These are phyloP conservation scores for Drosophila buzzatii DNA, from an alignment of 2,888 invertebrate genomes.

Conservation along the genomic window DNA sequence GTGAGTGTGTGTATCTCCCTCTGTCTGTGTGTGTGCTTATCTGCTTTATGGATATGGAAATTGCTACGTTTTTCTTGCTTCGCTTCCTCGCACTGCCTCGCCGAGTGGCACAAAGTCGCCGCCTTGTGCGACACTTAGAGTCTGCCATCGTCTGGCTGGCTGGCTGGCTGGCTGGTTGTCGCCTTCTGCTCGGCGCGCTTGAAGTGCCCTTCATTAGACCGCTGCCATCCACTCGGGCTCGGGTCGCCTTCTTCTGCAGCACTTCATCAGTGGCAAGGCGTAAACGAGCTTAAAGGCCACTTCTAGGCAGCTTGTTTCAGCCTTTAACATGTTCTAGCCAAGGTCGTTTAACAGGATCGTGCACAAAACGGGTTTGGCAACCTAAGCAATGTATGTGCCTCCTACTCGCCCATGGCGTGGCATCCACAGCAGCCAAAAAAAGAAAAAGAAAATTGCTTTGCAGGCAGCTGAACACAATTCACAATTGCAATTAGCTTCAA, in stretches of 20 bases:
- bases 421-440: slow-evolving; percentile 4
- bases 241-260: slow-evolving; percentile 1
- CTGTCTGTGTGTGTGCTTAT: slow-evolving; percentile 19
- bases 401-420: slow-evolving; percentile 17
- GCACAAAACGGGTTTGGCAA: slow-evolving; percentile 37
- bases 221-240: slow-evolving; percentile 45
- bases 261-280: slow-evolving; percentile 27
- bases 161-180: slow-evolving; percentile 16
- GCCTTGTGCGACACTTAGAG: slow-evolving; percentile 37
- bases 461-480: not conserved
- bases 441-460: not conserved
- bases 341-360: slow-evolving; percentile 60
- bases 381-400: not conserved
- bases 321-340: slow-evolving; percentile 54
- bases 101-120: slow-evolving; percentile 38
- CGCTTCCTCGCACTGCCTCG: slow-evolving; percentile 28
- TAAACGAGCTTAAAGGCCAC: slow-evolving; percentile 40
- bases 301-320: slow-evolving; percentile 13
- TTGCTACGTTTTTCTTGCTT: slow-evolving; percentile 40
- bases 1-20: slow-evolving; percentile 12
- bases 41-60: slow-evolving; percentile 30
- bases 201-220: slow-evolving; percentile 78
- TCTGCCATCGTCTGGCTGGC: slow-evolving; percentile 29
- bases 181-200: slow-evolving; percentile 42
- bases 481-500: slow-evolving; percentile 46